Evolutionary conservation across 2,888 invertebrate species (phyloP), one percentile per base, ranked within the genome.

Genomic region (Pteria penguin): DNA sequence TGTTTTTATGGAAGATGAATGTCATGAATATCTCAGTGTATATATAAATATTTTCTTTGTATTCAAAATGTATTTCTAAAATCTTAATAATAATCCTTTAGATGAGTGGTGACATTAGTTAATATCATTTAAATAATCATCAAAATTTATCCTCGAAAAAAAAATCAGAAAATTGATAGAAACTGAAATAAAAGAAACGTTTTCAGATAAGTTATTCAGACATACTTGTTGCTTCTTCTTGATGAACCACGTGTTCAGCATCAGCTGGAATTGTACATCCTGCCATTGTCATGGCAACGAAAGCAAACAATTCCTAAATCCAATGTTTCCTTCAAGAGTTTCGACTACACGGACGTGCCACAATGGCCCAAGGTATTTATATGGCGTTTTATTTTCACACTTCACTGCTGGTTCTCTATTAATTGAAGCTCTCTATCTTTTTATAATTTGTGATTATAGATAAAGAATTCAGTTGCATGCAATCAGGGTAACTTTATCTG

Each of bases 211-310:
- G n/a, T n/a, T n/a, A n/a, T n/a, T n/a, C n/a, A n/a, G 65, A 77
- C 76, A 63, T 77, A 77, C 76, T 77, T 73, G 73, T 73, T 58
- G 72, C 36, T 22, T 77, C 76, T 60, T 77, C 76, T 52, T 72
- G 73, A 2, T 77, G 76, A 2, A 77, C 63, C 8, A 77, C 69
- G 24, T 72, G 76, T 36, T 73, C 73, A 22, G 8, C 57, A 27
- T 77, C 76, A 22, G 65, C 65, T 22, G 73, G 65, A 60, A 67
- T 45, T 24, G 52, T 67, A 68, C 76, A 72, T 32, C 67, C 66
- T 4, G 72, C 73, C 76, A 77, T 77, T 63, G 29, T 70, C 24
- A 31, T 29, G 26, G 27, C 36, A 32, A 70, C 63, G 36, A 33
- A 24, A 4, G 14, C 14, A 55, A 55, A 8, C 4, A 8, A 55